These are phyloP conservation scores for Crossocerus cetratus DNA, from an alignment of 2,888 invertebrate species.

Conservation along the genomic window DNA sequence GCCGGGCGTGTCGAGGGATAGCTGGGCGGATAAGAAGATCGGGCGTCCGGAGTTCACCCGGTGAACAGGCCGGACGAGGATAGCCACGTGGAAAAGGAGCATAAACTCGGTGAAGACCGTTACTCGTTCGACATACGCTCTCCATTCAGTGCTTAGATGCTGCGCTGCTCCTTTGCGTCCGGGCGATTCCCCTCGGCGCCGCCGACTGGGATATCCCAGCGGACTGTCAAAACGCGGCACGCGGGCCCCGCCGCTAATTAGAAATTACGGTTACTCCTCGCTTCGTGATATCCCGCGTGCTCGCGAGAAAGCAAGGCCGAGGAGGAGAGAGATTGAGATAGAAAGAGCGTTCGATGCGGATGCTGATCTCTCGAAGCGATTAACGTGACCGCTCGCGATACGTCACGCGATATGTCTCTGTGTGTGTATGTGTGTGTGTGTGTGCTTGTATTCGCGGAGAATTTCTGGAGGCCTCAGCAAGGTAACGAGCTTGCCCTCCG, in stretches of 20 bases:
- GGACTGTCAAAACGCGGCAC: slow-evolving; percentile 4
- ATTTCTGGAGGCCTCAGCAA: too few relatives aligned
- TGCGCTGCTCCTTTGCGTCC: slow-evolving; percentile 21
- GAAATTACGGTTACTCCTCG: slow-evolving; percentile 14
- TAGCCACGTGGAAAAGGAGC: slow-evolving; percentile 55
- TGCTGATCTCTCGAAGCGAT: too few relatives aligned
- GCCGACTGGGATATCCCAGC: neutral
- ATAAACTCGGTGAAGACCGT: slow-evolving; percentile 52
- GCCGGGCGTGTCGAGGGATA: too few relatives aligned
- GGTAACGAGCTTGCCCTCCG: too few relatives aligned
- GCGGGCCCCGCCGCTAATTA: slow-evolving; percentile 15
- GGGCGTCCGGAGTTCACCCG: too few relatives aligned
- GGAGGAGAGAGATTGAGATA: slow-evolving; percentile 31
- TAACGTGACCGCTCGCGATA: too few relatives aligned
- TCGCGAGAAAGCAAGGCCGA: slow-evolving; percentile 15
- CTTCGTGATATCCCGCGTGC: too few relatives aligned
- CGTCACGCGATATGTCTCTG: too few relatives aligned
- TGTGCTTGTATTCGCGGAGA: too few relatives aligned
- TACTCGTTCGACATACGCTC: slow-evolving; percentile 59
- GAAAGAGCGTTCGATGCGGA: slow-evolving; percentile 8
- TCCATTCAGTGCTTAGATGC: slow-evolving; percentile 46
- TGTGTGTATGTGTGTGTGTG: too few relatives aligned
- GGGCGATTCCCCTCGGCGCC: neutral
- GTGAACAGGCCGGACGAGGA: too few relatives aligned
- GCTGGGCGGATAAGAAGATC: too few relatives aligned